Conservation (phyloP, 1,140 invertebrate genomes). For the Drosophila auraria region DNA sequence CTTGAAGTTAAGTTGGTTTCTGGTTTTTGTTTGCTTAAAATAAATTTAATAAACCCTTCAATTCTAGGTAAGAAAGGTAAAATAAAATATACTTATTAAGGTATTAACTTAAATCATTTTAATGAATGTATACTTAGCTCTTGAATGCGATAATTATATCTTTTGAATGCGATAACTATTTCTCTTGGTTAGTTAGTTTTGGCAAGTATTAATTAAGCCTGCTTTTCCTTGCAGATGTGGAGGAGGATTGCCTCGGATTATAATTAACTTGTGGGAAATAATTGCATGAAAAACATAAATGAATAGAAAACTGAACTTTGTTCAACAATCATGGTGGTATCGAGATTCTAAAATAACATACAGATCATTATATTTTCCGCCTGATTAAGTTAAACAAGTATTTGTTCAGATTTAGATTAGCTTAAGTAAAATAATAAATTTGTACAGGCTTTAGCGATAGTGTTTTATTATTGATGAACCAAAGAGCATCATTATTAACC, state of each 20-base stretch:
- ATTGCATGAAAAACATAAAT: constrained; percentile 12
- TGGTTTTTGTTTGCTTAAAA: background rate
- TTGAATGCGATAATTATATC: background rate
- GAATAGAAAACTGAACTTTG: constrained; percentile 8
- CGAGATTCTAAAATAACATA: background rate
- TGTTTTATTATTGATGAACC: no score
- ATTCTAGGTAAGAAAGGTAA: background rate
- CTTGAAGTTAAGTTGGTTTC: constrained; percentile 1
- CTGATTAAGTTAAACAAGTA: background rate
- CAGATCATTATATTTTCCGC: background rate
- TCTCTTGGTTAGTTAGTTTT: background rate
- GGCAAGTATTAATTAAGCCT: background rate
- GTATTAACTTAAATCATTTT: background rate
- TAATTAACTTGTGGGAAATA: constrained; percentile 11
- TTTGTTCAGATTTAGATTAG: background rate
- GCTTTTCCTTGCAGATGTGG: background rate
- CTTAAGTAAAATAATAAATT: background rate
- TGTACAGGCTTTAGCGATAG: background rate
- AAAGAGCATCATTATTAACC: background rate
- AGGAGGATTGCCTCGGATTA: background rate
- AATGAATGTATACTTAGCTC: background rate
- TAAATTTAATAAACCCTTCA: no score
- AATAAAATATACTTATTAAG: no score
- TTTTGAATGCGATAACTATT: constrained; percentile 3
- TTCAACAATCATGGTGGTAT: background rate